Evolutionary conservation across 92 coral and sea anemone genomes (phyloP), one percentile per base, ranked within the genome.

Genomic region (Bergia puertoricense): DNA sequence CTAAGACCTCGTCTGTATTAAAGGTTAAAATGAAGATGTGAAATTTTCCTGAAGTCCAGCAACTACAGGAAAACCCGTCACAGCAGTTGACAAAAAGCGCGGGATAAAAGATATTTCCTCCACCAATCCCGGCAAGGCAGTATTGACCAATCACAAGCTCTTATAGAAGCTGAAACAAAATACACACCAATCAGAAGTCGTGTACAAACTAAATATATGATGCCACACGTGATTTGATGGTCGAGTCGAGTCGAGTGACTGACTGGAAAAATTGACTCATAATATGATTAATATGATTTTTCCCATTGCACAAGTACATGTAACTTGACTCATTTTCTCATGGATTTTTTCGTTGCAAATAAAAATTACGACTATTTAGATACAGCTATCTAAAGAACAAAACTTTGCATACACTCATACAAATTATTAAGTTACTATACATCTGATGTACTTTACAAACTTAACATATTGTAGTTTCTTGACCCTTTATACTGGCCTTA

Each of bases 121-220:
- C 54, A 42, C 80, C 54, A 51, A 79, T 51, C 20, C 18, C 38
- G 11, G 62, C 13, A 16, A 14, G 36, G 57, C 45, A 77, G 14
- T 67, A 72, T 78, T 48, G 90, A 39, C 90, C 92, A 90, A 90
- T 87, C 46, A 86, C 38, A 90, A 66, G 71, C 40, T 86, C 76
- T 65, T 82, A 81, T 68, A 90, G 85, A 90, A 90, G 85, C 90
- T 90, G 90, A 76, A 89, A 90, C 66, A 89, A 76, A 76, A 68
- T 66, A 87, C 57, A 10, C 79, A 75, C 92, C 92, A 90, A 90
- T 90, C 80, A 90, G 90, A 81, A 59, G 44, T 50, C 14, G 86
- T 23, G 65, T 76, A 42, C 9, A n/a, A 22, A 79, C 36, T 23
- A 76, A 16, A 40, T 6, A 41, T 44, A 38, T 40, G 79, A 40